phyloP scores from a whole-genome alignment of 2,113 vertebrate genomes.

The Donacobius atricapilla region DNA sequence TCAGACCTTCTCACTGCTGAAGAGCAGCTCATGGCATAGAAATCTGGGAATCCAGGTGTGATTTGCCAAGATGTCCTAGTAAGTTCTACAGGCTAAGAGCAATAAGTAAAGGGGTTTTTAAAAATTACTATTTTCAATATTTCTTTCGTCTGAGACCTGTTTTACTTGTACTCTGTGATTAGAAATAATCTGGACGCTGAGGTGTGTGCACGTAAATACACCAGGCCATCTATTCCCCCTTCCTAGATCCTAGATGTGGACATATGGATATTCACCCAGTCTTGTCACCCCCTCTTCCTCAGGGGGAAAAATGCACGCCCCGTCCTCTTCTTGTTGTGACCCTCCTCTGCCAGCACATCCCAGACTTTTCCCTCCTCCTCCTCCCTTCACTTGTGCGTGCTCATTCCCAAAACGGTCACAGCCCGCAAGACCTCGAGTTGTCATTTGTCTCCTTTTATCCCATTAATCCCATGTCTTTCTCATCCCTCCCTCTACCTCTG shows the following conservation, averaged over 20 bases:
- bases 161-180: neutral
- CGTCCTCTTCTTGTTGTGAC: neutral
- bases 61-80: neutral
- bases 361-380: neutral
- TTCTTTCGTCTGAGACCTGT: neutral
- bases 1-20: neutral
- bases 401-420: neutral
- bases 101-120: rapidly evolving
- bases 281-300: neutral
- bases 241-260: rapidly evolving
- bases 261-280: rapidly evolving
- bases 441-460: neutral
- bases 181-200: neutral
- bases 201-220: rapidly evolving
- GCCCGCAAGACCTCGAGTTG: neutral
- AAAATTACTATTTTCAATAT: neutral
- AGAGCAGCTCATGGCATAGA: neutral
- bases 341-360: neutral
- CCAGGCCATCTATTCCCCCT: neutral
- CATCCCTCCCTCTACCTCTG: neutral
- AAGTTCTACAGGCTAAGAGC: neutral
- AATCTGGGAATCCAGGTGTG: neutral
- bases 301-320: rapidly evolving
- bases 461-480: neutral
- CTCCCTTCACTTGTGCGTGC: rapidly evolving